Base-by-base conservation (phyloP, 2,888 invertebrate species). In the Ypsolopha scabrella region DNA sequence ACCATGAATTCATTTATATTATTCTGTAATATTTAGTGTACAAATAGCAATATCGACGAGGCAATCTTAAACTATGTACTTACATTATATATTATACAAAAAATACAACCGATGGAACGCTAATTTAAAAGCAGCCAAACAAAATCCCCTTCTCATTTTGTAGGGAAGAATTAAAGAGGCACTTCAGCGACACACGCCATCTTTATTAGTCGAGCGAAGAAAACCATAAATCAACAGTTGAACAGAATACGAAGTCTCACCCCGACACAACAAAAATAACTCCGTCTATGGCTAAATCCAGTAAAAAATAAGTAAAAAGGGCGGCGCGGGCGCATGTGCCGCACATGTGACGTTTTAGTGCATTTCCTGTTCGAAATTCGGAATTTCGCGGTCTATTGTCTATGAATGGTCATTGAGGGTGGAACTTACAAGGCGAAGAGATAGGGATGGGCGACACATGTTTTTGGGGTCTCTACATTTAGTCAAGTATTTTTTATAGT, bases 291-390 rank as follows among this genome's bases (percentile, higher is more conserved):
- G 57, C 64, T 63, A 68, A 72, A 73, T 69, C 70, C 63, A 69
- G 69, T 64, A 71, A 72, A 72, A 69, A 73, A 69, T 65, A 57
- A 60, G 62, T 69, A 74, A 80, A 82, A 82, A 80, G 72, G 79
- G 78, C 72, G 67, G 76, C 71, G 73, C 69, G 52, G 50, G 74
- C 77, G 76, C 85, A 83, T 81, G 80, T 85, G 83, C 65, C 55
- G 67, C 60, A 64, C 85, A 83, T 79, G 75, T 85, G 83, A 61
- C 60, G 59, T 57, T 13, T 51, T 55, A 57, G 58, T 61, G 72
- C 47, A 52, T 80, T 85, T 85, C 85, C 85, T 83, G 80, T 78
- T 69, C 65, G 63, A 64, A 65, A 67, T 68, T 65, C 62, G 64
- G 68, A 70, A 76, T 77, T 80, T 80, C 63, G 64, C 65, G 70